Conservation (phyloP, 2,113 vertebrate genomes). For the Galbula dea region DNA sequence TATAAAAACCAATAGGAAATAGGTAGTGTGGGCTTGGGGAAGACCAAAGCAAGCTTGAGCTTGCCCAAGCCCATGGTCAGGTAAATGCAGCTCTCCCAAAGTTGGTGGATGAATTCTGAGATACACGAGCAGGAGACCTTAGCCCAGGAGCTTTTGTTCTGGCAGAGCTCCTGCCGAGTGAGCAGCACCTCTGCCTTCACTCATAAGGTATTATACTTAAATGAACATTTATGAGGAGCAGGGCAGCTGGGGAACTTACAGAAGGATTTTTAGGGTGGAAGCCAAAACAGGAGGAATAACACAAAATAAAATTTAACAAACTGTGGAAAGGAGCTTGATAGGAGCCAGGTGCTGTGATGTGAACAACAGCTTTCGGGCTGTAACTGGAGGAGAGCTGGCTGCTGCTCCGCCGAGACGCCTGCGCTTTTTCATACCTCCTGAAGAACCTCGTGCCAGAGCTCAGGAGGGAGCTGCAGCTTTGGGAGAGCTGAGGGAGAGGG, state of each 20-base stretch:
- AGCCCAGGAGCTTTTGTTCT: not conserved
- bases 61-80: accelerated
- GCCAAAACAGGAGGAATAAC: not conserved
- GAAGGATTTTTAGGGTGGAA: not conserved
- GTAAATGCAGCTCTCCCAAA: not conserved
- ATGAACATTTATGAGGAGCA: not conserved
- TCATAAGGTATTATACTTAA: not conserved
- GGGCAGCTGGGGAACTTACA: not conserved
- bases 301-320: not conserved
- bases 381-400: not conserved
- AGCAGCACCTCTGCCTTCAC: not conserved
- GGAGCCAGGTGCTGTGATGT: not conserved
- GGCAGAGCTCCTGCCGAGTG: not conserved
- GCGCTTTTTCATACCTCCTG: not conserved
- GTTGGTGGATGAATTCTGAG: not conserved
- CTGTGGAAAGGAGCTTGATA: not conserved
- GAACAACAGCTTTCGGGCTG: not conserved
- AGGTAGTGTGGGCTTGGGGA: not conserved
- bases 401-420: accelerated
- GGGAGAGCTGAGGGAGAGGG: not conserved
- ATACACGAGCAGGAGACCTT: not conserved
- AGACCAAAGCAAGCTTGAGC: not conserved
- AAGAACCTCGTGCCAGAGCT: not conserved
- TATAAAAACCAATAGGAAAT: not conserved
- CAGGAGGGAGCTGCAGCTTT: not conserved